Evolutionary conservation across 2,888 invertebrate species (phyloP).

Genomic region (Caenorhabditis sp.): DNA sequence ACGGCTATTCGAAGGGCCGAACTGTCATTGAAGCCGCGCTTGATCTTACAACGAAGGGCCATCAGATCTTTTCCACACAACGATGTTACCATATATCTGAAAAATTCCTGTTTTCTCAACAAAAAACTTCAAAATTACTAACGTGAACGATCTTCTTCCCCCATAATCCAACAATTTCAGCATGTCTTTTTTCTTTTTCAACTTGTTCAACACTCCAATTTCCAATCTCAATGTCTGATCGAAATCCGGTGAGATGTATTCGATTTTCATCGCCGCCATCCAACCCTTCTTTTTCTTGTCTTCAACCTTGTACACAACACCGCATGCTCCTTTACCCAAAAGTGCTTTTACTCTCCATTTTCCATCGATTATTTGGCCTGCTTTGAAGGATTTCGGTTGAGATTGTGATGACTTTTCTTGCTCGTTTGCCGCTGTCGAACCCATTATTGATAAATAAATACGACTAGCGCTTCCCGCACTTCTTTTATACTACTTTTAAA

Average conservation of each 20-base stretch:
- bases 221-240: slow-evolving; percentile 37
- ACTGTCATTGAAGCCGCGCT: slow-evolving; percentile 38
- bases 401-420: no score
- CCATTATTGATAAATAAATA: neutral
- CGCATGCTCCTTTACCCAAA: slow-evolving; percentile 40
- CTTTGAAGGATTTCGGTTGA: neutral
- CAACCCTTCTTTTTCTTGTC: slow-evolving; percentile 25
- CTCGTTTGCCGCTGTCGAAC: neutral
- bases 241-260: slow-evolving; percentile 25
- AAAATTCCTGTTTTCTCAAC: neutral
- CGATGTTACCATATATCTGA: slow-evolving; percentile 38
- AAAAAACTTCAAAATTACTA: no score
- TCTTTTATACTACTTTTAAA: no score
- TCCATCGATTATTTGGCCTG: slow-evolving; percentile 22
- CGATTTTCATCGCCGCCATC: slow-evolving; percentile 42
- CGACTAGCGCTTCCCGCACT: no score
- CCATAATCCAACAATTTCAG: slow-evolving; percentile 34
- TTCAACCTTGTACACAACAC: slow-evolving; percentile 40
- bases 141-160: slow-evolving; percentile 19
- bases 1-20: slow-evolving; percentile 30
- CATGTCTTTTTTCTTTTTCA: slow-evolving; percentile 21
- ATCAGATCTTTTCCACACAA: slow-evolving; percentile 37
- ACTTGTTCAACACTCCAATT: slow-evolving; percentile 28
- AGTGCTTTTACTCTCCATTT: slow-evolving; percentile 30
- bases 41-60: slow-evolving; percentile 27